Evolutionary conservation across 2,888 invertebrate genomes (phyloP).

Genomic region (Arenicola marina): DNA sequence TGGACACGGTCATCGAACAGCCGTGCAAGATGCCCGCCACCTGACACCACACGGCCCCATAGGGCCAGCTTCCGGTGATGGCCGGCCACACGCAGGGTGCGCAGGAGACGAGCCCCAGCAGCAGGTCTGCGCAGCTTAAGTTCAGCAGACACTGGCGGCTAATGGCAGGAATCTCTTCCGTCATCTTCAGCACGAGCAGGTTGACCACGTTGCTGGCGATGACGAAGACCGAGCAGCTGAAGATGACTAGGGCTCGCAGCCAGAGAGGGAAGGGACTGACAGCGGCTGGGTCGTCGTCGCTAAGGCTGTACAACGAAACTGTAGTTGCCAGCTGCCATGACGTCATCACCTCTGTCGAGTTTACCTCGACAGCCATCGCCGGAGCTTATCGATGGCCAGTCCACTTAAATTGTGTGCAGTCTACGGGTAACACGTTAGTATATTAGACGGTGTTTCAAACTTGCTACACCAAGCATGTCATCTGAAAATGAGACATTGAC

Average conservation of each 20-base stretch:
- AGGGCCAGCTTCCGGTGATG: constrained; percentile 33
- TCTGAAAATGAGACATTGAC: too few relatives aligned
- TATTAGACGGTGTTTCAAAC: too few relatives aligned
- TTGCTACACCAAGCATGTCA: too few relatives aligned
- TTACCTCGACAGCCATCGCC: too few relatives aligned
- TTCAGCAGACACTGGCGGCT: constrained; percentile 35
- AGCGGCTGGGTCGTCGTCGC: neutral
- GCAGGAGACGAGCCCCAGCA: constrained; percentile 36
- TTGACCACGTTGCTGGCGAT: constrained; percentile 17
- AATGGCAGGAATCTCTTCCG: constrained; percentile 33
- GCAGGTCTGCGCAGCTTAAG: constrained; percentile 34
- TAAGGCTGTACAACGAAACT: too few relatives aligned
- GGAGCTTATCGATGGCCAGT: too few relatives aligned
- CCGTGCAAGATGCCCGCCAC: constrained; percentile 37
- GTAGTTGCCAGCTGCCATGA: too few relatives aligned
- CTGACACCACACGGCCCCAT: constrained; percentile 38
- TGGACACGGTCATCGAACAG: constrained; percentile 36
- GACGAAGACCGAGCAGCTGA: neutral
- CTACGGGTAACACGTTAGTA: too few relatives aligned
- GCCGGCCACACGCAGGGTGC: constrained; percentile 31
- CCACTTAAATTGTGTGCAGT: too few relatives aligned
- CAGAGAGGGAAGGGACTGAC: neutral
- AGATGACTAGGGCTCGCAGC: neutral
- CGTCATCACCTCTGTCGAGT: too few relatives aligned
- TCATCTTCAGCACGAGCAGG: constrained; percentile 28